Evolutionary conservation across 1,140 invertebrate species (phyloP).

Genomic region (Apis laboriosa): DNA sequence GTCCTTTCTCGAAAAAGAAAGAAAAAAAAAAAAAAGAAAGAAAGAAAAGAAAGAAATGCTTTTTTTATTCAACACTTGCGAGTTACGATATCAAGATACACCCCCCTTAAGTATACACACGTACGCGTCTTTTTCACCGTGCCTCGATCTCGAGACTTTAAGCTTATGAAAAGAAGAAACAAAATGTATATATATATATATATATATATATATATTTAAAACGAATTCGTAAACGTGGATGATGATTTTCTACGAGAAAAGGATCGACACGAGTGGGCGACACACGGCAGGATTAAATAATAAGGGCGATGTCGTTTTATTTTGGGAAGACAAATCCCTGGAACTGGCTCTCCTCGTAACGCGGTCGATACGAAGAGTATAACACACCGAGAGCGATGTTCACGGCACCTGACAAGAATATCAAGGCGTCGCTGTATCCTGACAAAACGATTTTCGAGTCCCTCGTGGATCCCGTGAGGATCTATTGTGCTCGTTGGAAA

Average conservation of each 20-base stretch:
- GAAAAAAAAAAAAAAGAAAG: neutral
- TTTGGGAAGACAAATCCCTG: slow-evolving; percentile 72
- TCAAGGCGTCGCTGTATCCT: slow-evolving; percentile 64
- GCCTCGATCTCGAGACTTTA: neutral
- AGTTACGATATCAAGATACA: slow-evolving; percentile 51
- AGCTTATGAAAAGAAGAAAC: too few relatives aligned
- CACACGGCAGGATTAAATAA: neutral
- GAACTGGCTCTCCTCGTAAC: slow-evolving; percentile 66
- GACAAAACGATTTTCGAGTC: slow-evolving; percentile 73
- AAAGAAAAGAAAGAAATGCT: slow-evolving; percentile 59
- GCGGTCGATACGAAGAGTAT: slow-evolving; percentile 52
- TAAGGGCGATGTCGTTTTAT: neutral
- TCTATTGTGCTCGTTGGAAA: slow-evolving; percentile 51
- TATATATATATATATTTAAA: neutral
- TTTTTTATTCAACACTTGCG: slow-evolving; percentile 72
- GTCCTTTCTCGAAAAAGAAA: slow-evolving; percentile 2
- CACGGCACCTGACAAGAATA: slow-evolving; percentile 72
- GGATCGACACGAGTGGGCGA: neutral
- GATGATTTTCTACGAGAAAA: too few relatives aligned
- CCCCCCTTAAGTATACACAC: neutral
- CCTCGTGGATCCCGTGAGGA: slow-evolving; percentile 57
- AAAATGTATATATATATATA: neutral
- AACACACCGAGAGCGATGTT: slow-evolving; percentile 69
- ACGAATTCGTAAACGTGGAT: neutral
- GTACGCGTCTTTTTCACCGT: too few relatives aligned